Evolutionary conservation across 2,888 invertebrate genomes (phyloP).

Genomic region (Tetheella fluctuosa): DNA sequence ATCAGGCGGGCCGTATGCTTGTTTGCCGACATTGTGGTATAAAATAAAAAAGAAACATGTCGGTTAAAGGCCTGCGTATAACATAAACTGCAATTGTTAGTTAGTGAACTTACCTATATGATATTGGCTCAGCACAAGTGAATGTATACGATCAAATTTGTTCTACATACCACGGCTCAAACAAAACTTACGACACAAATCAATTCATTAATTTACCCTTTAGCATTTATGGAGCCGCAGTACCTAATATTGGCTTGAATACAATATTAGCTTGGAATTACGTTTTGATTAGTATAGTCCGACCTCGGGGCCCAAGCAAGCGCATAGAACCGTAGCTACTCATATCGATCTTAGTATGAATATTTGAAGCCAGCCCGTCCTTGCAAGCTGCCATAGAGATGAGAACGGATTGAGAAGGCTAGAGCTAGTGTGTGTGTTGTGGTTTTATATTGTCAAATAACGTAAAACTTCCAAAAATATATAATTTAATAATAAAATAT

Average conservation of each 20-base stretch:
- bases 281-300: constrained; percentile 73
- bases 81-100: neutral
- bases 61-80: neutral
- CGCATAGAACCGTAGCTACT: constrained; percentile 60
- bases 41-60: too few relatives aligned
- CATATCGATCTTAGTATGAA: constrained; percentile 80
- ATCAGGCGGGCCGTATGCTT: too few relatives aligned
- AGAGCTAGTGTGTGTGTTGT: neutral
- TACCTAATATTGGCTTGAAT: constrained; percentile 54
- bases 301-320: constrained; percentile 62
- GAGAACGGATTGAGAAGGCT: constrained; percentile 20
- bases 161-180: constrained; percentile 5
- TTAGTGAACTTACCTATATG: neutral
- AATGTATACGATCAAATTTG: neutral
- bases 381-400: constrained; percentile 62
- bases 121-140: neutral
- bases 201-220: constrained; percentile 50
- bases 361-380: constrained; percentile 76
- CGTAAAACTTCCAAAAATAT: too few relatives aligned
- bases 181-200: constrained; percentile 31
- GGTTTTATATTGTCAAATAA: too few relatives aligned
- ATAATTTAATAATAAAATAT: too few relatives aligned
- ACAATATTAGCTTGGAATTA: constrained; percentile 71
- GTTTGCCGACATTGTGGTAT: too few relatives aligned
- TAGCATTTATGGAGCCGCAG: constrained; percentile 39